Evolutionary conservation across 2,888 invertebrate genomes (phyloP), one percentile per base, ranked within the genome.

Genomic region (Perizoma affinitatum): DNA sequence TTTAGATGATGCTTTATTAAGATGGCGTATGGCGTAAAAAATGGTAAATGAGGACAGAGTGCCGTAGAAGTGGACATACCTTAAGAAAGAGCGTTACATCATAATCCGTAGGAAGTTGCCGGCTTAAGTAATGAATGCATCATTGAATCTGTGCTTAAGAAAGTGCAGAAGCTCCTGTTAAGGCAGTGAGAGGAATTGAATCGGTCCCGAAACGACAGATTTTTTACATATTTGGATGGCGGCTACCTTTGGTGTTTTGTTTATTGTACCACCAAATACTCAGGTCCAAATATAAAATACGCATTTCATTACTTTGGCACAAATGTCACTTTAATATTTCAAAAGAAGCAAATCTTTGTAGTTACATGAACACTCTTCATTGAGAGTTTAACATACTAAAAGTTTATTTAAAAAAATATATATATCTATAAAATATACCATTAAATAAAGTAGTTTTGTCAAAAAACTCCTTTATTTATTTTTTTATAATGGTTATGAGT

Each of bases 141-240:
- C 22, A 53, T 22, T 22, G 34, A 47, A 45, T 33, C 33, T 42
- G 42, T 36, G 42, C 41, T 58, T 47, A 47, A 47, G 44, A 52
- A 46, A 46, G 49, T 46, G 44, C 46, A 52, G 11, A 11, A 42
- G 35, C 22, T n/a, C n/a, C n/a, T 42, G 36, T 36, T 52, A 52
- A 42, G 58, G 58, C 38, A 43, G 46, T 58, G 33, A 52, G 47
- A 58, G 9, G 34, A 51, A 57, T 47, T 52, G 46, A 58, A 58
- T 52, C 52, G 52, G 38, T 34, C 47, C 47, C 43, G 7, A 35
- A 47, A 43, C 22, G 47, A 58, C 43, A 35, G 47, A 8, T 10
- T 47, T n/a, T n/a, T n/a, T n/a, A n/a, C 58, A 22, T 54, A 54
- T 50, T 59, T 54, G 54, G 59, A 34, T 5, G 10, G 44, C 54